Percentiles rank a stretch among this genome's conserved stretches.
Conservation (phyloP, 2,113 vertebrate species). For the Tachysurus fulvidraco region DNA sequence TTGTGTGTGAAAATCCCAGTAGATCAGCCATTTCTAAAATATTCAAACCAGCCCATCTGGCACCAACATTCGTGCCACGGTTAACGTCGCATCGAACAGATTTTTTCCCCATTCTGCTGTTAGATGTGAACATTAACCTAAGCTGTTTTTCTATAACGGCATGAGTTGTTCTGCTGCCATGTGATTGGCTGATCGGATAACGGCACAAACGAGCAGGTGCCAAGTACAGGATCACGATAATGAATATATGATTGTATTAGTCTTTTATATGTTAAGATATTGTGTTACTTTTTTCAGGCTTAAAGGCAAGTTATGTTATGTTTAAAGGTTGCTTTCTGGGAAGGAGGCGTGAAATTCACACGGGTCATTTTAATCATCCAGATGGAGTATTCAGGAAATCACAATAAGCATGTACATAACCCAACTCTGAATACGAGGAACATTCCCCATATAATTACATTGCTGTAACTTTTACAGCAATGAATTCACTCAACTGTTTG, state of each 20-base stretch:
- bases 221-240: neutral
- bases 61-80: no score
- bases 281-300: neutral
- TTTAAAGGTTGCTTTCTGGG: neutral
- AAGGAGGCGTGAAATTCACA: neutral
- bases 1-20: no score
- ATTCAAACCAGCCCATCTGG: no score
- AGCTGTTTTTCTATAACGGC: no score
- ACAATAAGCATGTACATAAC: neutral
- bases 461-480: neutral
- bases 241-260: neutral
- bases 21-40: no score
- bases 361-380: neutral
- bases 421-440: neutral
- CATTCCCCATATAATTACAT: neutral
- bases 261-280: neutral
- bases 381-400: neutral
- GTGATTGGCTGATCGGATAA: no score
- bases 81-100: no score
- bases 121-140: no score
- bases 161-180: no score
- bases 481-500: neutral
- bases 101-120: no score
- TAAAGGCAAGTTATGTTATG: neutral
- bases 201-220: no score